Base-by-base conservation (phyloP, 2,888 invertebrate genomes). In the Pyralis farinalis region DNA sequence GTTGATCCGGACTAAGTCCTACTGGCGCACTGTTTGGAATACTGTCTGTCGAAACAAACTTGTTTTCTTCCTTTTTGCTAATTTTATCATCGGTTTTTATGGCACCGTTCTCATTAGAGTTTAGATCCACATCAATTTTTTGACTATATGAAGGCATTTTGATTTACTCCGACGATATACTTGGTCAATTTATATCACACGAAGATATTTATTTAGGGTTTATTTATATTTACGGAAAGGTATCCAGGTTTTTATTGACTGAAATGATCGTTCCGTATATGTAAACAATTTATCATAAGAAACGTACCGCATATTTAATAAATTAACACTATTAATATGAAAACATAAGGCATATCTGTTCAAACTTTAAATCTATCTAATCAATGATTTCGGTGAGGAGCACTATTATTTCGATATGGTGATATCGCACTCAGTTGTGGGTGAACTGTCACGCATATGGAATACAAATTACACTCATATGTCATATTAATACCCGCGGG, bases 81-180 rank as follows among this genome's bases (percentile, higher is more conserved):
- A 72, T 72, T 48, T 74, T 77, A 42, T 57, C 49, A 38, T 80
- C 71, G 51, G 53, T 61, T 49, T 71, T 78, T 43, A 71, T 67
- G 41, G 59, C 57, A 56, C 69, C 71, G 46, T 70, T 75, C 52
- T 80, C 80, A 53, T 76, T 80, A 32, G 76, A 76, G 67, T 76
- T 79, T 35, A 84, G 58, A 59, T 85, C 85, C 47, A 81, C 75
- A 39, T 85, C 84, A 47, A 84, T 75, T 57, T 86, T 79, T 63
- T 81, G 84, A 58, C 71, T 86, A 49, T 59, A 71, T 22, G 87
- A 86, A 63, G 87, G 87, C 87, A 88, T 88, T 52, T 56, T 77
- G 51, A 65, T 55, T 49, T 63, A 51, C n/a, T n/a, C n/a, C n/a
- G n/a, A n/a, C n/a, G n/a, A n/a, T n/a, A n/a, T n/a, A n/a, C 16